Conservation (phyloP, 2,113 vertebrate species). For the Engystomops pustulosus region DNA sequence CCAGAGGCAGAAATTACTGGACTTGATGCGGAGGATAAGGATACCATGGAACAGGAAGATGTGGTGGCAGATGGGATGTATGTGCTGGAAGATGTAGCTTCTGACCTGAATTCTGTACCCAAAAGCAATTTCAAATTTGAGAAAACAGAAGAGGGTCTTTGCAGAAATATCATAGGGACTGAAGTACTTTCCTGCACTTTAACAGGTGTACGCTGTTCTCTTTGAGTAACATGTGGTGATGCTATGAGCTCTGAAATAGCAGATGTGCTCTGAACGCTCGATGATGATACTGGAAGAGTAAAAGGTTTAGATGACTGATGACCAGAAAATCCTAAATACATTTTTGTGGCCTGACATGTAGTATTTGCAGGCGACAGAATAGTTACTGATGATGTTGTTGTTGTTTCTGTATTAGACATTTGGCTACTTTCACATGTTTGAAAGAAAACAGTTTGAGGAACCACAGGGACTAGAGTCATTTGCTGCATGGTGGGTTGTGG, state of each 20-base stretch:
- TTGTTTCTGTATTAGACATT: not conserved
- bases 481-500: conserved; percentile 1
- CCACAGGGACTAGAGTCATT: not conserved
- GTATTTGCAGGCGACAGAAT: not conserved
- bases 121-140: not conserved
- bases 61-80: not conserved
- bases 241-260: not conserved
- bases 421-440: not conserved
- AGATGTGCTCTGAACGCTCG: not conserved
- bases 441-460: not conserved
- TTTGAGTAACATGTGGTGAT: not conserved
- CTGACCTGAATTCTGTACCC: not conserved
- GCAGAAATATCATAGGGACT: not conserved
- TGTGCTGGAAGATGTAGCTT: not conserved
- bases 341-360: not conserved
- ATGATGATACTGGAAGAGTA: not conserved
- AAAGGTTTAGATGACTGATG: not conserved
- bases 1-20: not conserved
- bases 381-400: not conserved
- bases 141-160: not conserved
- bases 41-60: not conserved
- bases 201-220: not conserved
- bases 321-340: not conserved
- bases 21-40: not conserved
- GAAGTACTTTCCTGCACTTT: not conserved